Conservation (phyloP, 2,113 vertebrate species). For the Haplochromis vanheusdeni region DNA sequence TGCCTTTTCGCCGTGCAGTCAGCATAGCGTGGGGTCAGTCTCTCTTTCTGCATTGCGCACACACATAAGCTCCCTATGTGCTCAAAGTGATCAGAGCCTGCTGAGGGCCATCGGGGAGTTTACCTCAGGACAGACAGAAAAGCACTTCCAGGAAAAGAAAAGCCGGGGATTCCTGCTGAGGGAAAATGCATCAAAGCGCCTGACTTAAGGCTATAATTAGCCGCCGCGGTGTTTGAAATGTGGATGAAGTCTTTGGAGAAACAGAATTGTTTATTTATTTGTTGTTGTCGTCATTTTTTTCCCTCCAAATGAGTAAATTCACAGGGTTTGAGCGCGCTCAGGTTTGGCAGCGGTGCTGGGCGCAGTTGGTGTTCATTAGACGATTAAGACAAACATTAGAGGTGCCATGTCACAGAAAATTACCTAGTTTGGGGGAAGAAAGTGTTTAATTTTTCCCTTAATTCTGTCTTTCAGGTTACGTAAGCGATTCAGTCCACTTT, state of each 20-base stretch:
- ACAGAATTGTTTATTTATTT: conserved; percentile 64
- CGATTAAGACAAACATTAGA: background rate
- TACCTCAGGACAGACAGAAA: conserved; percentile 63
- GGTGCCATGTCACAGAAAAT: background rate
- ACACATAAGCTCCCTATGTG: conserved; percentile 19
- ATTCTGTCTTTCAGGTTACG: background rate
- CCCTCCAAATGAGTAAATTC: background rate
- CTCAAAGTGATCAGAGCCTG: conserved; percentile 50
- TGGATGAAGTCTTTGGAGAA: conserved; percentile 52
- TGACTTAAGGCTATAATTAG: conserved; percentile 75
- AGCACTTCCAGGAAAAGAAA: conserved; percentile 67
- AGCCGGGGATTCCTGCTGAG: conserved; percentile 56
- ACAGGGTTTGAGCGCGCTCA: background rate
- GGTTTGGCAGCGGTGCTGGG: background rate
- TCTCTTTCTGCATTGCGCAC: background rate
- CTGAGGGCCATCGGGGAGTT: conserved; percentile 59
- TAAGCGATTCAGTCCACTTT: background rate
- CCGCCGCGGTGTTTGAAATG: conserved; percentile 61
- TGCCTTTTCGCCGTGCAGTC: background rate
- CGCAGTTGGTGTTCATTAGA: background rate
- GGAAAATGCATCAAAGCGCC: conserved; percentile 68
- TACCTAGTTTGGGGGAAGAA: background rate
- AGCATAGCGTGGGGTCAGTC: background rate
- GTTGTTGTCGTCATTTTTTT: conserved; percentile 4
- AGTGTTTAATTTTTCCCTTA: background rate